Evolutionary conservation across 1,140 invertebrate genomes (phyloP).

Genomic region (Reticulitermes speratus): DNA sequence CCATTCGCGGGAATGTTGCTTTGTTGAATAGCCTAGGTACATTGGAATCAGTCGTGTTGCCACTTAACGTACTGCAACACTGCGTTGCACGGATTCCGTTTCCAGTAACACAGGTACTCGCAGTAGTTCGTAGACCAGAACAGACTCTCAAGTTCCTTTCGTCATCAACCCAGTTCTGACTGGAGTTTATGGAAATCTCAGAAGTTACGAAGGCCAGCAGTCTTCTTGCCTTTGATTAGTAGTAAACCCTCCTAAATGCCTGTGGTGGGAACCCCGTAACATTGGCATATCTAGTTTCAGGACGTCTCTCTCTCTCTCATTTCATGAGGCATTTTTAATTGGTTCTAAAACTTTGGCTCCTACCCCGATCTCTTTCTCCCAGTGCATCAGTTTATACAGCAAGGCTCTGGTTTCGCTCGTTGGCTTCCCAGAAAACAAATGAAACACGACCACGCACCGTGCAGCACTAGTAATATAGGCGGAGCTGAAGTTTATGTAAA

Average conservation of each 20-base stretch:
- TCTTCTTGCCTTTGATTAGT: slow-evolving; percentile 1
- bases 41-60: too few relatives aligned
- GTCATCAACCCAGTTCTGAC: not conserved
- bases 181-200: not conserved
- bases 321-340: slow-evolving; percentile 3
- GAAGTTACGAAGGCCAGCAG: not conserved
- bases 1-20: too few relatives aligned
- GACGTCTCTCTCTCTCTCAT: not conserved
- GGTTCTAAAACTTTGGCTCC: slow-evolving; percentile 18
- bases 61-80: not conserved
- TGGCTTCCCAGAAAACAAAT: slow-evolving; percentile 15
- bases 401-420: not conserved
- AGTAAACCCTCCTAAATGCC: slow-evolving; percentile 13
- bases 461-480: slow-evolving; percentile 14
- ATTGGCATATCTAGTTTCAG: not conserved
- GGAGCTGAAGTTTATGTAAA: slow-evolving; percentile 13
- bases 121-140: not conserved
- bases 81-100: not conserved
- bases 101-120: not conserved
- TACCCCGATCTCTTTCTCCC: not conserved
- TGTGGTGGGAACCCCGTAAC: not conserved
- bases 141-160: not conserved
- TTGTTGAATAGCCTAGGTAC: too few relatives aligned
- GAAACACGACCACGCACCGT: not conserved
- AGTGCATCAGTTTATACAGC: slow-evolving; percentile 12